Evolutionary conservation across 2,113 vertebrate genomes (phyloP).

Genomic region (Mesoclemmys tuberculata): DNA sequence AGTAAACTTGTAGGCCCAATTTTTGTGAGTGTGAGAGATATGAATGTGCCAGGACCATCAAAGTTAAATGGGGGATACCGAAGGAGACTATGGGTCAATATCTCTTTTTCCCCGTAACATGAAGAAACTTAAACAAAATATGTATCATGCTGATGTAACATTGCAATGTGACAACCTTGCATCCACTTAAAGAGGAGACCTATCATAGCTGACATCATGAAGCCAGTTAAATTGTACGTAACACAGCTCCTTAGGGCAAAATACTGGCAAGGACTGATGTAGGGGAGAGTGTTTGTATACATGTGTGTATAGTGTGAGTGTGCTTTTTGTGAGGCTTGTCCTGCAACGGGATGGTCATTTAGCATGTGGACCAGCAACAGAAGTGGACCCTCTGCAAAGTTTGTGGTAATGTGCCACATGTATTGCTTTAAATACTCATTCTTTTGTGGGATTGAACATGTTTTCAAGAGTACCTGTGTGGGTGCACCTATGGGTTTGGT

Average conservation of each 20-base stretch:
- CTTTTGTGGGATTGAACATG: neutral
- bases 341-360: neutral
- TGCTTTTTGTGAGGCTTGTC: neutral
- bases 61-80: neutral
- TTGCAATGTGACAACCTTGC: neutral
- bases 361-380: neutral
- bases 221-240: no score
- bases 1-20: no score
- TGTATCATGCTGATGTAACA: neutral
- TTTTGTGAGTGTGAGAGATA: no score
- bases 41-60: no score
- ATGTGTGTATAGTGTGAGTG: neutral
- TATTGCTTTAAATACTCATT: neutral
- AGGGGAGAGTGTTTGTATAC: neutral
- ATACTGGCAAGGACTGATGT: neutral
- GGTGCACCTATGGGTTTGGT: neutral
- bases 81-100: neutral
- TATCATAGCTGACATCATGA: neutral
- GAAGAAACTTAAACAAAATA: neutral
- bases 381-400: neutral
- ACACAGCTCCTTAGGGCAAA: neutral
- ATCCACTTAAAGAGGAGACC: neutral
- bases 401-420: neutral
- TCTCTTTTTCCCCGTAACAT: neutral
- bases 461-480: neutral